Base-by-base conservation (phyloP, 2,113 vertebrate genomes). In the Electrona antarctica region DNA sequence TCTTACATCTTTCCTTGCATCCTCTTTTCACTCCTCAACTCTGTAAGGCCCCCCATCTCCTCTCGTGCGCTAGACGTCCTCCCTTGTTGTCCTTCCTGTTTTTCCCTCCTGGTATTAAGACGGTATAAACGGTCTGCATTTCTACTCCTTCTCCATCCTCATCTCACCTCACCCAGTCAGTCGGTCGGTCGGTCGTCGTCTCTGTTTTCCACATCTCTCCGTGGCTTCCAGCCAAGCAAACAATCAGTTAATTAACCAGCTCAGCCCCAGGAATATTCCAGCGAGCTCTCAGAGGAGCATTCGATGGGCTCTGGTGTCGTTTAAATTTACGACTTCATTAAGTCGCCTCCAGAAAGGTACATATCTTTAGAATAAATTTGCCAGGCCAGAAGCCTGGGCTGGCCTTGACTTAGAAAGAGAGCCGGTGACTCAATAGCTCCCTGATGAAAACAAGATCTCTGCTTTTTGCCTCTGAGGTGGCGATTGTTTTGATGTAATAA, bases 231-330 rank as follows among this genome's bases (percentile, higher is more conserved):
- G 91, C 93, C 93, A 91, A 88, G 85, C 82, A 89, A 90, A 87
- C 91, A 90, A 91, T 92, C 91, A 90, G 91, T 93, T 93, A 93
- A 93, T 94, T 93, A 94, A 93, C 92, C 91, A 93, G 80, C 91
- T 93, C 87, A 77, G 88, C 91, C 90, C 93, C 90, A 88, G 81
- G 86, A 91, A 87, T 87, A 90, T 90, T 92, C 91, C 88, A 88
- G n/a, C 80, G 84, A 88, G 79, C 90, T 90, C 91, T 92, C 92
- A 67, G 86, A 93, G 91, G 92, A 92, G 81, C 85, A 11, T 74
- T 77, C 84, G 82, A 79, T 89, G 90, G 84, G 88, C 85, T 79
- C 70, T 84, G 77, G 64, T 52, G 74, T 79, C 84, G 86, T n/a
- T 85, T 75, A 91, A 91, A 93, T 94, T 92, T 91, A 93, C 84